These are phyloP conservation scores for Phania funesta DNA, from an alignment of 2,888 invertebrate genomes.

Conservation along the genomic window DNA sequence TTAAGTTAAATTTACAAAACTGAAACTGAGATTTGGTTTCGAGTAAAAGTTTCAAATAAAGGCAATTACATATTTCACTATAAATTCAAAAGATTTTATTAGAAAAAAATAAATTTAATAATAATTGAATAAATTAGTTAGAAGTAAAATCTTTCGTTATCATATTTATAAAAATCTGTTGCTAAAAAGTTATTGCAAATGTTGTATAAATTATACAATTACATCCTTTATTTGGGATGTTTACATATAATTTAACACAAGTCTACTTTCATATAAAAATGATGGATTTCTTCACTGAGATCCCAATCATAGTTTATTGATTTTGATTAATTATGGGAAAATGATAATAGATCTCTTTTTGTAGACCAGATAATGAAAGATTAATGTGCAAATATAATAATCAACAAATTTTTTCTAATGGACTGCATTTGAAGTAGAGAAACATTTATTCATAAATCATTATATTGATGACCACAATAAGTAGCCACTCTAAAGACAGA, in stretches of 20 bases:
- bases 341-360: constrained; percentile 28
- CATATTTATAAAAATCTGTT: too few relatives aligned
- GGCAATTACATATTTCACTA: too few relatives aligned
- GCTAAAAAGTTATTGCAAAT: too few relatives aligned
- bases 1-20: too few relatives aligned
- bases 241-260: neutral
- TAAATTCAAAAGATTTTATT: too few relatives aligned
- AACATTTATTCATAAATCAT: constrained; percentile 28
- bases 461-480: neutral
- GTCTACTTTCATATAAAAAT: neutral
- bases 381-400: constrained; percentile 30
- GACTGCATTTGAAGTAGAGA: neutral
- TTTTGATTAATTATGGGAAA: constrained; percentile 42
- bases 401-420: constrained; percentile 9
- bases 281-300: neutral
- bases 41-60: too few relatives aligned
- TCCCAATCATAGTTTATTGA: neutral
- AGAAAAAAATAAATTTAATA: too few relatives aligned
- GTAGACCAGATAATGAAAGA: constrained; percentile 11
- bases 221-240: neutral
- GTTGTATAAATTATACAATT: too few relatives aligned
- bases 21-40: too few relatives aligned
- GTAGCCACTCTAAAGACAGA: neutral
- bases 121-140: too few relatives aligned
- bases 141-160: too few relatives aligned